Base-by-base conservation (phyloP, 2,888 invertebrate genomes). In the Piscicola geometra region DNA sequence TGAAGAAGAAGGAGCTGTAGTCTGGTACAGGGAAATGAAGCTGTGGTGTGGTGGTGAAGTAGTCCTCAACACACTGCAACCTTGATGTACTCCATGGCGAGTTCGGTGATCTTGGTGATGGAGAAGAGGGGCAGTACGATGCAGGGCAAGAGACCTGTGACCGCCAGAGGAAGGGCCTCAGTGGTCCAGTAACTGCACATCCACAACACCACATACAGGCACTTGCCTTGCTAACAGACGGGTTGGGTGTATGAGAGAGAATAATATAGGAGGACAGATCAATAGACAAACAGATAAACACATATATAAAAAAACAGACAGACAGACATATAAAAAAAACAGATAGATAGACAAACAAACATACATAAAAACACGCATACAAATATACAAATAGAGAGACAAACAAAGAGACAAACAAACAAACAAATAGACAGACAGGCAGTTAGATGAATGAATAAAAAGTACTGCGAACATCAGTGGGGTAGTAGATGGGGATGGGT, bases 111-210 rank as follows among this genome's bases (percentile, higher is more conserved):
- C 32, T 50, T 72, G 18, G 32, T 33, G 32, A 72, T 30, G 56
- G 72, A 72, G 41, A 72, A 2, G 33, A 72, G 72, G 28, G 72
- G 72, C 52, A 52, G 30, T 25, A 72, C 56, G n/a, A 72, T 18
- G 56, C 72, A 72, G 21, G 72, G 72, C 32, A 72, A n/a, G 18
- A 72, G 52, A 12, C 52, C 72, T 30, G 72, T 50, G n/a, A 72
- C 47, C 21, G 72, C 72, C 56, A 72, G 52, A 47, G 72, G 72
- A 28, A 72, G 56, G 50, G 72, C 72, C 30, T 72, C 72, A n/a
- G 72, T 72, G 15, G 72, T 72, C 72, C 72, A 72, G 56, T 72
- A 72, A 72, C 52, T 72, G 56, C 72, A 72, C 72, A 72, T 72
- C 72, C 72, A 72, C 33, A 72, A 52, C 41, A 72, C 72, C 1